Base-by-base conservation (phyloP, 2,888 invertebrate genomes). In the Camponotus fellah region DNA sequence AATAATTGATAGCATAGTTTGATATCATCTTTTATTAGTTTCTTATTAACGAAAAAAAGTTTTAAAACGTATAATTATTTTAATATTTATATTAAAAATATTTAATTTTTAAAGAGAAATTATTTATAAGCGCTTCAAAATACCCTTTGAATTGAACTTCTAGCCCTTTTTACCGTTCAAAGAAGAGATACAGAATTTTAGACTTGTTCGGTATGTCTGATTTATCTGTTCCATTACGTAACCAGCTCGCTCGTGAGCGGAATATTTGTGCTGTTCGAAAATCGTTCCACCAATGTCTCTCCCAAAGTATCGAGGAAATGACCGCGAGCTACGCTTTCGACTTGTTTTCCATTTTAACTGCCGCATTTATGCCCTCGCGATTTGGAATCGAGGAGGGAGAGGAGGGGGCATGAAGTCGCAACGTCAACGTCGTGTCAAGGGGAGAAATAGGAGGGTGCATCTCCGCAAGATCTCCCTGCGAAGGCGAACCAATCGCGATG, bases 401-500 rank as follows among this genome's bases (percentile, higher is more conserved):
- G 26, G 26, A 26, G 26, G 26, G 26, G 26, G 66, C 66, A 60
- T 84, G 75, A 83, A 66, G 62, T 46, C 79, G 66, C 34, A 14
- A 37, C 43, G 21, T 69, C 77, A 46, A 79, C 43, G 53, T 56
- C 40, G 65, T 40, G 49, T 37, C 49, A 37, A 53, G 40, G 12
- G 21, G 21, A 2, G 56, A 43, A 71, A 17, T 26, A 43, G 34
- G 26, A 72, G 69, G 66, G 64, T 64, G 83, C 85, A 74, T 74
- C 62, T 72, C 40, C 66, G 66, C 37, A 76, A 26, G 26, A 26
- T 26, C 26, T 3, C 17, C 60, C 40, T 72, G 84, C 81, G 82
- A 80, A 85, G 80, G 68, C 77, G 68, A 76, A 69, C 74, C 85
- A 84, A 88, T 88, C 89, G 58, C 85, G 49, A 32, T 68, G 32